Conservation (phyloP, 2,888 invertebrate genomes). For the Athalia rosae region DNA sequence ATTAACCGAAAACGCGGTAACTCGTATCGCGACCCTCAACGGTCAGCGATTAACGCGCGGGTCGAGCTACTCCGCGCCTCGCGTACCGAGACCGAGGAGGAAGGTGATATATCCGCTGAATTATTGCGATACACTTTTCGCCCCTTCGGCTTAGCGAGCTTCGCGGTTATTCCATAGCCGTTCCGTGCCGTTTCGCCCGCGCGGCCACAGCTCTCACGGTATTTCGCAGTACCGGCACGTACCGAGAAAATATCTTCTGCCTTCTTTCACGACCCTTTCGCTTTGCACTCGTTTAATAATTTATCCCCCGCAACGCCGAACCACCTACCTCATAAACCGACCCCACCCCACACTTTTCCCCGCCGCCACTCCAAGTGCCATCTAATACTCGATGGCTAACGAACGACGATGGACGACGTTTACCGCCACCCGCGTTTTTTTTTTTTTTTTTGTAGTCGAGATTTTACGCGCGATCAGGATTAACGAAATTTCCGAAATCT, state of each 20-base stretch:
- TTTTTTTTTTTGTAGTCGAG: too few relatives aligned
- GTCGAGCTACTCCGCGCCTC: too few relatives aligned
- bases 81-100: too few relatives aligned
- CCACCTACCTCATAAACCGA: not conserved
- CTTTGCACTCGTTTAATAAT: constrained; percentile 23
- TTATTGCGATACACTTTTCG: constrained; percentile 18
- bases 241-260: not conserved
- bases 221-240: constrained; percentile 24
- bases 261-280: not conserved
- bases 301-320: not conserved
- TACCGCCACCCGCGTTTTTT: too few relatives aligned
- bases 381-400: constrained; percentile 17
- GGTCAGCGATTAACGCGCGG: too few relatives aligned
- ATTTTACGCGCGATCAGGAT: too few relatives aligned
- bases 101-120: not conserved
- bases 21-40: too few relatives aligned
- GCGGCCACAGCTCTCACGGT: not conserved
- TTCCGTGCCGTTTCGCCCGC: too few relatives aligned
- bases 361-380: not conserved
- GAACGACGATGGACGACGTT: too few relatives aligned
- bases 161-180: too few relatives aligned
- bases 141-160: not conserved
- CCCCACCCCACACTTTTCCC: not conserved
- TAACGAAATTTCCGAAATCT: too few relatives aligned
- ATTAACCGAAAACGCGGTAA: not conserved